Percentiles rank a stretch among this genome's conserved stretches.
phyloP scores from a whole-genome alignment of 35 echinoderm and acorn worm genomes.

The Heliocidaris erythrogramma region DNA sequence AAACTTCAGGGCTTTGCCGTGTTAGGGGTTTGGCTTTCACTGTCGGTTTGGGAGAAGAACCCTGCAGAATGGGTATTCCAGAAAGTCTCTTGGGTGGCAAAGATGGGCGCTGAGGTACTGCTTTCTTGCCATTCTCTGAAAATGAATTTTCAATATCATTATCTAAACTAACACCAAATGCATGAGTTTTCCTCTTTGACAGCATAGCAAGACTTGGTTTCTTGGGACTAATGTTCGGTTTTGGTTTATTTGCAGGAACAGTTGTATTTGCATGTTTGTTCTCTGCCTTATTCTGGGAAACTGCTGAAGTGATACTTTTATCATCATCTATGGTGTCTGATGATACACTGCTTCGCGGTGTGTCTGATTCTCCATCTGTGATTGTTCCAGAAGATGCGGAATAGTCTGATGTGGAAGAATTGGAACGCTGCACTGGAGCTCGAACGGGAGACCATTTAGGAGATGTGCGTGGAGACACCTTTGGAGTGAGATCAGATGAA shows the following conservation, averaged over 20 bases:
- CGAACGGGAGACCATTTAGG: constrained; percentile 26
- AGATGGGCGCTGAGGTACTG: neutral
- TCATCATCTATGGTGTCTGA: neutral
- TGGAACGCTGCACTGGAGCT: neutral
- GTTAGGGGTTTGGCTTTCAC: neutral
- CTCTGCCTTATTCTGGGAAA: neutral
- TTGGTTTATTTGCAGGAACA: neutral
- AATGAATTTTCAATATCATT: constrained; percentile 11
- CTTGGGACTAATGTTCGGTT: constrained; percentile 30
- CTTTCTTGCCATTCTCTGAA: neutral
- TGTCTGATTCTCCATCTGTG: neutral
- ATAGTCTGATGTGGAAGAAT: constrained; percentile 16
- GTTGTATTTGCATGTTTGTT: neutral
- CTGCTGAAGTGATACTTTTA: neutral
- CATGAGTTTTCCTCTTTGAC: neutral
- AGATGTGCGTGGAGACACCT: neutral
- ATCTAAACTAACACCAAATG: neutral
- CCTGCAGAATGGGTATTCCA: neutral
- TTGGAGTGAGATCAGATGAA: constrained; percentile 3
- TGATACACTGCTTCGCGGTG: neutral
- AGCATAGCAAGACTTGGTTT: constrained; percentile 37
- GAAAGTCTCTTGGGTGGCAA: constrained; percentile 44
- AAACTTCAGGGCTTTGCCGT: neutral
- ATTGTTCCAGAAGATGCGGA: neutral
- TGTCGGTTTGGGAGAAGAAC: neutral